Evolutionary conservation across 2,888 invertebrate species (phyloP).

Genomic region (Drosophila affinis): DNA sequence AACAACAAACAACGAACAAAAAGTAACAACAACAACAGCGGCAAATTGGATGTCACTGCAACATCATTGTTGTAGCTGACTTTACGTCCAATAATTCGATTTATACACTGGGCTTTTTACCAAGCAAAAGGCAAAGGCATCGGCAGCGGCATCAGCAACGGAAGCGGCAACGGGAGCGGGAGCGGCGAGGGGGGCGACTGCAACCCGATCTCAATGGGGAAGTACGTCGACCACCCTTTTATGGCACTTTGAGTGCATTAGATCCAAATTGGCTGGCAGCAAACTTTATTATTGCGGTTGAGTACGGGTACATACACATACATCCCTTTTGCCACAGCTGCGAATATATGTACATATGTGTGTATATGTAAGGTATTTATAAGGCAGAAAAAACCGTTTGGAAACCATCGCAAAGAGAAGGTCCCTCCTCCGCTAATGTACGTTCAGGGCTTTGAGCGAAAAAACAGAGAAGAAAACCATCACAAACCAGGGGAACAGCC

Average conservation of each 20-base stretch:
- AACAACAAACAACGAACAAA: slow-evolving; percentile 12
- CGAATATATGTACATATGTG: not conserved
- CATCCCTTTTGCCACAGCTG: not conserved
- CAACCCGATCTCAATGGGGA: slow-evolving; percentile 50
- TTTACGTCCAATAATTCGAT: slow-evolving; percentile 57
- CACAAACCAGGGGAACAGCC: too few relatives aligned
- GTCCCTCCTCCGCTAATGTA: not conserved
- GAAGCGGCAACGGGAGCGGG: not conserved
- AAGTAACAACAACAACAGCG: not conserved
- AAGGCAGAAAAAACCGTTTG: not conserved
- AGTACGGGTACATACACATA: slow-evolving; percentile 22
- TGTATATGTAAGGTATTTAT: not conserved
- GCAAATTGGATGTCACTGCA: slow-evolving; percentile 5
- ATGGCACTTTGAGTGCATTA: slow-evolving; percentile 58
- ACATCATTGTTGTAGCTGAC: slow-evolving; percentile 21
- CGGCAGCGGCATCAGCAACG: not conserved
- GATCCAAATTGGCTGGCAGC: slow-evolving; percentile 57
- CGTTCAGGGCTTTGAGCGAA: not conserved
- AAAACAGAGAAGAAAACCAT: not conserved
- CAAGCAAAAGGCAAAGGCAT: slow-evolving; percentile 4
- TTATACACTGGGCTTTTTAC: slow-evolving; percentile 51
- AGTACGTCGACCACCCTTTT: slow-evolving; percentile 32
- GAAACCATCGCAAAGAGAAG: slow-evolving; percentile 1
- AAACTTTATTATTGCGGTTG: slow-evolving; percentile 56
- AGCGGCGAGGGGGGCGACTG: not conserved